A percentile compares a stretch with the other conserved stretches of the same genome.
Conservation (phyloP, 1,140 invertebrate species). For the Chironomus striatipennis region DNA sequence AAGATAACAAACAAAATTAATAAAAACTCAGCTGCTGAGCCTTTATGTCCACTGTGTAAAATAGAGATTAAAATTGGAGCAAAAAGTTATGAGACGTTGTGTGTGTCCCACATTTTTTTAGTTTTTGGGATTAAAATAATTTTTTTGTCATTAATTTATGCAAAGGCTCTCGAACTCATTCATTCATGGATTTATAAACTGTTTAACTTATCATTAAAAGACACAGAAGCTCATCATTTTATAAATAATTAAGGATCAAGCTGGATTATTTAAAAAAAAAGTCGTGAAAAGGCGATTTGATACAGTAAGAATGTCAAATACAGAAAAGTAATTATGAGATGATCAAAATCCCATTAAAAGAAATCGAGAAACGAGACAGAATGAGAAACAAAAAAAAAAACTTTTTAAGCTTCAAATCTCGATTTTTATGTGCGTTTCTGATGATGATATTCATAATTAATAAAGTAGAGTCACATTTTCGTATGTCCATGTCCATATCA, state of each 20-base stretch:
- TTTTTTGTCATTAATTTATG: constrained; percentile 13
- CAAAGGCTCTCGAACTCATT: background rate
- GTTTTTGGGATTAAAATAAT: background rate
- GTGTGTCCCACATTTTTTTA: background rate
- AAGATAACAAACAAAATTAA: background rate
- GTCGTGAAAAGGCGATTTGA: background rate
- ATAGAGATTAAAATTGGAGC: constrained; percentile 2
- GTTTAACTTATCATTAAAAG: background rate
- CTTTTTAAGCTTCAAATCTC: background rate
- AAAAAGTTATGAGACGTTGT: background rate
- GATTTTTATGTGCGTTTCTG: constrained; percentile 6
- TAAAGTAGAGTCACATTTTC: background rate
- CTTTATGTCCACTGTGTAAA: background rate
- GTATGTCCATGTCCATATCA: constrained; percentile 6
- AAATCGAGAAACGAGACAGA: background rate
- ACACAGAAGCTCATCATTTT: background rate
- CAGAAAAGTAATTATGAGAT: background rate
- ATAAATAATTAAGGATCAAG: background rate
- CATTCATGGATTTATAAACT: background rate
- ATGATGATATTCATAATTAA: constrained; percentile 3
- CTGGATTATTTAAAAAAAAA: background rate
- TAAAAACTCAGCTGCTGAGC: background rate
- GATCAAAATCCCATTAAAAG: constrained; percentile 6
- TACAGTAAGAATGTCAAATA: background rate
- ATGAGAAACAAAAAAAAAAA: no score